Evolutionary conservation across 2,888 invertebrate genomes (phyloP), one percentile per base, ranked within the genome.

Genomic region (Melipona beecheii): DNA sequence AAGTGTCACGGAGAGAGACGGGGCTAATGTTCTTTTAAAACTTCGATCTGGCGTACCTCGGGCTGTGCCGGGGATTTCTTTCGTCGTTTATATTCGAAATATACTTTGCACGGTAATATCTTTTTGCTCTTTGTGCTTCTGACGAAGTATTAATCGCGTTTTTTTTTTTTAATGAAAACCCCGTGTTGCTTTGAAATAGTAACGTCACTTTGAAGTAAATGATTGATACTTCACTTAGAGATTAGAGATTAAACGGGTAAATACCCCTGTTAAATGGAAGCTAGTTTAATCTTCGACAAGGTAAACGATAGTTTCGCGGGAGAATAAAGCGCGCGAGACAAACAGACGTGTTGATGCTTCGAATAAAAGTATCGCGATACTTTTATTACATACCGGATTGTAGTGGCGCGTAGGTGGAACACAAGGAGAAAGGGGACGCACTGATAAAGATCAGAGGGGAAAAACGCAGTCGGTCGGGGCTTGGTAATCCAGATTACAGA

Each of bases 401-500:
- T 6, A 43, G 4, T 43, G 11, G 36, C 56, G 5, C 56, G n/a
- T 15, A 43, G 15, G 13, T 43, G 19, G 11, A 24, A 15, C 72
- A 17, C 6, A 27, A 17, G 4, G 15, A 21, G 31, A 19, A 58
- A 62, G 36, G 13, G 64, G 0, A 21, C 36, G 50, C 11, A 24
- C 24, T 43, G 56, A 66, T 54, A 65, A 19, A 75, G 54, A 75
- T 75, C 54, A 43, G 54, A 75, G 31, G 21, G 58, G 73, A 60
- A 83, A 84, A 73, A 79, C 69, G 15, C 56, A 56, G 49, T 49
- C 52, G 65, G 77, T 66, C n/a, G 75, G 15, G 11, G 54, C 13
- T 24, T 60, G 50, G 64, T 75, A 77, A 86, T 79, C 76, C 72
- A 72, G 73, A 64, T 78, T 79, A 68, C 79, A 82, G 82, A 76